Evolutionary conservation across 2,888 invertebrate genomes (phyloP), one percentile per base, ranked within the genome.

Genomic region (Tachina grossa): DNA sequence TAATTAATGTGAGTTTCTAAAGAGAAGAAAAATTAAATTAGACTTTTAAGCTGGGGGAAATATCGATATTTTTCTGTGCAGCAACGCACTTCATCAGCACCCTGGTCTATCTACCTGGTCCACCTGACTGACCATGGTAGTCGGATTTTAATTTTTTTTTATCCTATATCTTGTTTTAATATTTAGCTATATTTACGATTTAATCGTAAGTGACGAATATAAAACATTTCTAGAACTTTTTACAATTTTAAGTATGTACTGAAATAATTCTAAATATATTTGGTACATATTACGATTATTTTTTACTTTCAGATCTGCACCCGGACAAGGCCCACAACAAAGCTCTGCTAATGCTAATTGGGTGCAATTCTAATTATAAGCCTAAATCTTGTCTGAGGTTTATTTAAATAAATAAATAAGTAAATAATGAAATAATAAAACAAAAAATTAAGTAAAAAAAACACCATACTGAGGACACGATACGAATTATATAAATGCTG

Each of bases 311-410:
- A 90, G 91, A 22, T 88, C 89, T 87, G 85, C 75, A 71, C 79
- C 85, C 19, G 83, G 66, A 45, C 87, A 88, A 76, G 89, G 89
- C 78, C 89, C 88, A 87, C 88, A 88, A 86, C 89, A 92, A 88
- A 90, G 90, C 88, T 84, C 91, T 86, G 87, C 92, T 89, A 93
- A 93, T 87, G 90, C 92, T 80, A 92, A 92, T 87, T 93, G 93
- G 93, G 93, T 93, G 88, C 93, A 93, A 90, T 93, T 93, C 88
- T 93, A 93, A 90, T 83, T 87, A 65, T 83, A 80, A 81, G 81
- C 69, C 39, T 63, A 78, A 83, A 76, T 22, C 77, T 68, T 72
- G 45, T 72, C 80, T 53, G 63, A 77, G 49, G 77, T 81, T 81
- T 74, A 74, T 72, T 76, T 14, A 71, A 57, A 59, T 14, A 49